Base-by-base conservation (phyloP, 2,888 invertebrate genomes). In the Acronicta alni region DNA sequence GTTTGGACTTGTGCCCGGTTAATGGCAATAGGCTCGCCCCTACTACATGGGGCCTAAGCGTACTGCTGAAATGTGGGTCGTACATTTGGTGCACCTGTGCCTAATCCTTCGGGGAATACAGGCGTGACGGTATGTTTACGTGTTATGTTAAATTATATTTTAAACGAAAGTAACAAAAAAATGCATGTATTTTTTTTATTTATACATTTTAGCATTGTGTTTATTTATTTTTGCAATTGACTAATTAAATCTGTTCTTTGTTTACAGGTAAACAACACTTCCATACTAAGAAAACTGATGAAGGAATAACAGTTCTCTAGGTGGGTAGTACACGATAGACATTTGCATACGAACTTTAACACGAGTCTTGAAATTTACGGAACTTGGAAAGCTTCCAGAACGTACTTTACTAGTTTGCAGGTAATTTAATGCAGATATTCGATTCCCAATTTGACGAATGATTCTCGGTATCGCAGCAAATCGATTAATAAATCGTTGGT, bases 341-440 rank as follows among this genome's bases (percentile, higher is more conserved):
- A 60, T 62, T 71, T 76, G 57, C 67, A 68, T 76, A 61, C 41
- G 60, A 68, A 67, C 66, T 80, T 77, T 75, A 71, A 78, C 74
- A 67, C 68, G 57, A 72, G 61, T 63, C 60, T 72, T 76, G 73
- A 75, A 78, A 82, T 82, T 83, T 81, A 81, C 78, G 71, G 64
- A 75, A 74, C 78, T 85, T 87, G 84, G 85, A 82, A 72, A 72
- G 66, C 64, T 81, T 82, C 85, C 86, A 87, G 79, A 76, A 75
- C 38, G 15, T 55, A 47, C 45, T 59, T 48, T 44, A 46, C 52
- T 42, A 52, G 53, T 47, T 62, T 60, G 35, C 59, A 42, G 2
- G 41, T 46, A 75, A 59, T 30, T 30, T 30, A 30, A 66, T 65
- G 67, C 61, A 56, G 47, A 30, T 70, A 52, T 66, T 71, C 61